Conservation (phyloP, 2,888 invertebrate genomes). For the Pedicia rivosa region DNA sequence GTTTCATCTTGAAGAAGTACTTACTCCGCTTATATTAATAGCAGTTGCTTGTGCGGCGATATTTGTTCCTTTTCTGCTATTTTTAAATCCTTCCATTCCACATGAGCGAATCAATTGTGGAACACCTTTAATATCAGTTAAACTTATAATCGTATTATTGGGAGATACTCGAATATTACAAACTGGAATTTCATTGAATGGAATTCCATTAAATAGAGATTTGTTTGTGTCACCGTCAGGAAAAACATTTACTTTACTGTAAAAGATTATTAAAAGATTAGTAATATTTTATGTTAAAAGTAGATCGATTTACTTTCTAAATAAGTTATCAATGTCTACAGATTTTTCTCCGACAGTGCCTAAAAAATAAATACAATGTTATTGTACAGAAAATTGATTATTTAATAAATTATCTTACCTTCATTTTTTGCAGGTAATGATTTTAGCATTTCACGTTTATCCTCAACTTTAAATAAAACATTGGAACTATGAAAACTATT, state of each 20-base stretch:
- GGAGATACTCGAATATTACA: constrained; percentile 64
- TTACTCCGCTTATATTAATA: constrained; percentile 57
- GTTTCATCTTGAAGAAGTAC: constrained; percentile 18
- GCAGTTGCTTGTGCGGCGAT: constrained; percentile 94
- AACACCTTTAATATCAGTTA: constrained; percentile 50
- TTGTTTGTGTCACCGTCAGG: constrained; percentile 58
- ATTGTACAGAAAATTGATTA: too few species aligned
- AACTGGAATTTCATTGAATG: constrained; percentile 67
- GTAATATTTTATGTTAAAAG: not conserved
- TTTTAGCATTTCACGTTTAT: constrained; percentile 36
- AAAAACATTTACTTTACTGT: constrained; percentile 50
- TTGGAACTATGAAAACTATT: constrained; percentile 20
- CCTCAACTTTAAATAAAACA: constrained; percentile 29
- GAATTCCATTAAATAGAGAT: constrained; percentile 54
- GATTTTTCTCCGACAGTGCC: constrained; percentile 60
- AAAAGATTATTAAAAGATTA: constrained; percentile 17
- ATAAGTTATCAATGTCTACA: constrained; percentile 48
- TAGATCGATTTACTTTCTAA: constrained; percentile 36
- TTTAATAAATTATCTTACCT: too few species aligned
- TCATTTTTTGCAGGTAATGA: constrained; percentile 45
- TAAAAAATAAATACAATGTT: too few species aligned
- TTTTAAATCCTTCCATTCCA: constrained; percentile 89
- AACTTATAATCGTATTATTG: constrained; percentile 76
- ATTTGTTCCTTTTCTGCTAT: constrained; percentile 89
- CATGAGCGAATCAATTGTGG: constrained; percentile 51